Evolutionary conservation across 2,797 vertebrate genomes (phyloP).

Genomic region (Dryobates pubescens): DNA sequence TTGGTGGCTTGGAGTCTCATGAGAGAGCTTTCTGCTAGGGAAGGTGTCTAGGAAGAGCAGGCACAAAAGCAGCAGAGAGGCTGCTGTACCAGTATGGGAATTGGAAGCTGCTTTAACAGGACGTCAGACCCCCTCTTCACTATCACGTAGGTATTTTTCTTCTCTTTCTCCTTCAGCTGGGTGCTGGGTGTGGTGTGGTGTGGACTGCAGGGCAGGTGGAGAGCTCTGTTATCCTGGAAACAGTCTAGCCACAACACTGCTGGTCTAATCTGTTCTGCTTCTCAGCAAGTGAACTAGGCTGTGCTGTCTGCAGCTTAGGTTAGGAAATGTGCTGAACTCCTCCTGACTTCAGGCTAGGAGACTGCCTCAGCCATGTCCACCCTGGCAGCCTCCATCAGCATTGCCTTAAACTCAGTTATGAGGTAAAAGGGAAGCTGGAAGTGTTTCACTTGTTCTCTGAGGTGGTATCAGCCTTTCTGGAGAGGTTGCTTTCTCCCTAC

Average conservation of each 20-base stretch:
- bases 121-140: conserved; percentile 88
- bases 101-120: conserved; percentile 89
- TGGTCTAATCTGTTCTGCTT: background rate
- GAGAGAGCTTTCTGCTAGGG: background rate
- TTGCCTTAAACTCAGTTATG: background rate
- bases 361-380: background rate
- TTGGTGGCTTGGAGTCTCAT: background rate
- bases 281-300: background rate
- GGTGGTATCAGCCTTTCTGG: background rate
- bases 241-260: background rate
- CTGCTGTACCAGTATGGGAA: conserved; percentile 79
- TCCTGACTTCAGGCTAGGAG: background rate
- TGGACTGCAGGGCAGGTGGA: background rate
- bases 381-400: accelerated
- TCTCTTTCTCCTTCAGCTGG: background rate
- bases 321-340: background rate
- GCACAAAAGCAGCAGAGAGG: background rate
- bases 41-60: background rate
- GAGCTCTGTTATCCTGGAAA: background rate
- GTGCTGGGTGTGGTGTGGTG: background rate
- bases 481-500: background rate
- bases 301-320: background rate
- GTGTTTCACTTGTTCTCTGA: background rate
- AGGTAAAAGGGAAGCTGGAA: background rate
- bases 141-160: conserved; percentile 81